Conservation (phyloP, 2,797 vertebrate genomes). For the Percopsis omiscomaycus region DNA sequence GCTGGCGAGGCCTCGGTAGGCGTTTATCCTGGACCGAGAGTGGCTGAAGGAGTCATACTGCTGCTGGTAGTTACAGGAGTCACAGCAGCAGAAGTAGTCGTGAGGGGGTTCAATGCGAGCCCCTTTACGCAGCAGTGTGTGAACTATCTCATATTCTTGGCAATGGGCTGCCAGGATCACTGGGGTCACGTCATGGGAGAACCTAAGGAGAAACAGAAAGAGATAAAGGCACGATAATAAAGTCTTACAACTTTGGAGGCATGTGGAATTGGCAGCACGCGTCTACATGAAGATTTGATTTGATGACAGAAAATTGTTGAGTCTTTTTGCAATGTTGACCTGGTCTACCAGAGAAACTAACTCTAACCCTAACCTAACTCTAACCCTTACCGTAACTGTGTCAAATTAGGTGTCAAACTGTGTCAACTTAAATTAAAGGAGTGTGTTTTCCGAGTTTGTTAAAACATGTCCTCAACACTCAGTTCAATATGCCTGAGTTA, state of each 20-base stretch:
- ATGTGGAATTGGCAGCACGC: no score
- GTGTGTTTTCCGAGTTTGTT: no score
- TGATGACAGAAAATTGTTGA: no score
- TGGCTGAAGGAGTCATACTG: slow-evolving; percentile 96
- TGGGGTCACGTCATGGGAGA: slow-evolving; percentile 95
- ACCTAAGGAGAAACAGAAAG: slow-evolving; percentile 44
- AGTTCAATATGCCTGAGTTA: no score
- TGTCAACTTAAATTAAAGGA: no score
- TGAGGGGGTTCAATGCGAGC: slow-evolving; percentile 92
- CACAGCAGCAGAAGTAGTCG: slow-evolving; percentile 96
- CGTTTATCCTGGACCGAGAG: slow-evolving; percentile 94
- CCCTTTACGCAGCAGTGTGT: slow-evolving; percentile 91
- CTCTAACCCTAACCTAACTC: no score
- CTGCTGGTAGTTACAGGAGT: slow-evolving; percentile 92
- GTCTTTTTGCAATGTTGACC: no score
- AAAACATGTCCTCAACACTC: no score
- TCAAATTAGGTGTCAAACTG: no score
- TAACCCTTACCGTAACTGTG: no score
- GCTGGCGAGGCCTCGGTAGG: slow-evolving; percentile 96
- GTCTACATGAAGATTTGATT: no score
- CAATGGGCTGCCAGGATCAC: slow-evolving; percentile 95
- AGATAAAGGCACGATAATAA: neutral
- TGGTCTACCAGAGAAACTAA: no score
- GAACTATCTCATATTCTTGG: slow-evolving; percentile 96
- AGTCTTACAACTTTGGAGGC: neutral